A percentile compares a stretch with the other conserved stretches of the same genome.
These are phyloP conservation scores for Sphaerophoria rueppellii DNA, from an alignment of 2,888 invertebrate genomes.

Conservation along the genomic window DNA sequence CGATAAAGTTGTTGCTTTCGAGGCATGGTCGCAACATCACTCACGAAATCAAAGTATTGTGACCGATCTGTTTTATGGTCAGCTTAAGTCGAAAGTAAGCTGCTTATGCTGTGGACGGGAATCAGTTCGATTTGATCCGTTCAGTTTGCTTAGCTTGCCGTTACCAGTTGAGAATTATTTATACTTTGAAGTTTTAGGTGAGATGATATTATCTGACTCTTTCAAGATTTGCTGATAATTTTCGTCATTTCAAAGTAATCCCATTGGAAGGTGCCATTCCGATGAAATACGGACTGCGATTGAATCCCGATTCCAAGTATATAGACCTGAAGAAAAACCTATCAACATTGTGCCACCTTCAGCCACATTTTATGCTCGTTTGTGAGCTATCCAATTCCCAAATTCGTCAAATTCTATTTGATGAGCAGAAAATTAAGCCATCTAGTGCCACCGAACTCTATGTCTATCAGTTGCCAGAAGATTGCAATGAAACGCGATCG, in stretches of 20 bases:
- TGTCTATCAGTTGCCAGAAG: conserved; percentile 87
- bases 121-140: conserved; percentile 95
- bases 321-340: conserved; percentile 89
- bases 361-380: conserved; percentile 86
- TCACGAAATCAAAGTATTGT: conserved; percentile 93
- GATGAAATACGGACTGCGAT: conserved; percentile 91
- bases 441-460: conserved; percentile 84
- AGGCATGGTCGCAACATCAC: conserved; percentile 93
- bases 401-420: conserved; percentile 85
- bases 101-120: conserved; percentile 92
- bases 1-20: conserved; percentile 87
- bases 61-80: conserved; percentile 95
- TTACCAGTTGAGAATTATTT: conserved; percentile 94
- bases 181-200: conserved; percentile 89
- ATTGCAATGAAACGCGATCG: conserved; percentile 77
- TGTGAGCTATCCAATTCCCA: conserved; percentile 89
- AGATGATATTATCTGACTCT: conserved; percentile 70
- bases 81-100: conserved; percentile 92
- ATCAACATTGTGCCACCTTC: conserved; percentile 85
- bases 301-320: conserved; percentile 92
- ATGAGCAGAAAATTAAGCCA: conserved; percentile 83
- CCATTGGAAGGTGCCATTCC: conserved; percentile 92
- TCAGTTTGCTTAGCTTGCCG: conserved; percentile 94
- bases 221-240: not conserved
- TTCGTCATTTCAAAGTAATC: conserved; percentile 84